Evolutionary conservation across 2,888 invertebrate species (phyloP).

Genomic region (Erebia palarica): DNA sequence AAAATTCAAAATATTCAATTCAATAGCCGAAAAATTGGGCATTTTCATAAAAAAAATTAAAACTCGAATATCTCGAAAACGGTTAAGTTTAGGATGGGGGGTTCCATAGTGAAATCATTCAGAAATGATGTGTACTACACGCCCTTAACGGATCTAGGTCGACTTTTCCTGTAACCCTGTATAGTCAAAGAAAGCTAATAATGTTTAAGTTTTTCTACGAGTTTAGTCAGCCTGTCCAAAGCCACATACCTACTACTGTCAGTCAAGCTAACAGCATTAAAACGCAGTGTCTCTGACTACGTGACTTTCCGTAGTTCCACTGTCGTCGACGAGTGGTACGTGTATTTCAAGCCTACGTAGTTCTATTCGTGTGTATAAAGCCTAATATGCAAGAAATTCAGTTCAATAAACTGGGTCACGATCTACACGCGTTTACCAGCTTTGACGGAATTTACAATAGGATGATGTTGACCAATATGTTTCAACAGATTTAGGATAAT

Average conservation of each 20-base stretch:
- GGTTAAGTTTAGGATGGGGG: too few relatives aligned
- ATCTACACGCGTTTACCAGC: conserved; percentile 28
- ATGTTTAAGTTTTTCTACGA: neutral
- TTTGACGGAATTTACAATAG: conserved; percentile 17
- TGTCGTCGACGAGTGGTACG: neutral
- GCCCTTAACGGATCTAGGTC: too few relatives aligned
- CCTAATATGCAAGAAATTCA: conserved; percentile 30
- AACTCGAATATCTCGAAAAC: too few relatives aligned
- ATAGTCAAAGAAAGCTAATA: neutral
- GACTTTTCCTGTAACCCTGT: too few relatives aligned
- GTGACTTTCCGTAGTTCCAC: neutral
- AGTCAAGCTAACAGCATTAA: neutral
- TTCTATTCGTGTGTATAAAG: conserved; percentile 26
- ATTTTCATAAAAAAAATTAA: too few relatives aligned
- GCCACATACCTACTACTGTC: too few relatives aligned
- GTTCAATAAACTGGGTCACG: conserved; percentile 35
- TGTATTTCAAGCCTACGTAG: neutral
- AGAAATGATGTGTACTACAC: too few relatives aligned
- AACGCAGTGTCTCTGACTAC: neutral
- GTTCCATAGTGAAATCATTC: too few relatives aligned
- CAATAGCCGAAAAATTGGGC: too few relatives aligned
- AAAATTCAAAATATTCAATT: too few relatives aligned
- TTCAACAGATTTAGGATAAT: neutral
- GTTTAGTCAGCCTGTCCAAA: neutral
- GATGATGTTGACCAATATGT: conserved; percentile 15